phyloP scores from a whole-genome alignment of 2,888 invertebrate genomes.

The Lasioglossum malachurum region DNA sequence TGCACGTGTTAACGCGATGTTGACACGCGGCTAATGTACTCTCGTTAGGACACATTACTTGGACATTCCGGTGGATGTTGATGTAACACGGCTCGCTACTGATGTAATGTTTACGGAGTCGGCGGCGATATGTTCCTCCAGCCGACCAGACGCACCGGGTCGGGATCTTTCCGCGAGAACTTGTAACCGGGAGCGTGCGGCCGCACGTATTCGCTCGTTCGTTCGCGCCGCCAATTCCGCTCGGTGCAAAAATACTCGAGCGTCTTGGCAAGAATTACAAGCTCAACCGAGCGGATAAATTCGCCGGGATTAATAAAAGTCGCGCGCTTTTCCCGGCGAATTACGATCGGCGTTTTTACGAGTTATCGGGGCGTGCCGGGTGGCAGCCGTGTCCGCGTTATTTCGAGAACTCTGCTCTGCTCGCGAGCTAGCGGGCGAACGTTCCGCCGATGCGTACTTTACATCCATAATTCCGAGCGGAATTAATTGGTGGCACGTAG shows the following conservation, averaged over 20 bases:
- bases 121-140: not conserved
- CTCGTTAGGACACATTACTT: conserved; percentile 9
- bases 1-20: not conserved
- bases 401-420: conserved; percentile 45
- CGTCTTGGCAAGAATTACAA: conserved; percentile 43
- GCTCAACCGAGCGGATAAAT: conserved; percentile 49
- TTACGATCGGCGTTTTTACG: conserved; percentile 64
- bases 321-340: conserved; percentile 32
- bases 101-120: conserved; percentile 9
- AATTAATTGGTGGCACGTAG: conserved; percentile 58
- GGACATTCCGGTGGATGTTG: conserved; percentile 8
- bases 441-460: conserved; percentile 54
- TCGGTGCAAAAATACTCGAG: conserved; percentile 45
- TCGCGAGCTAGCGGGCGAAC: not conserved
- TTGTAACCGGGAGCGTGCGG: not conserved
- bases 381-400: conserved; percentile 32
- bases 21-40: conserved; percentile 12
- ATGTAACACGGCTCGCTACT: not conserved
- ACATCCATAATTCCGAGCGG: conserved; percentile 64
- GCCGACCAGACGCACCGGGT: not conserved
- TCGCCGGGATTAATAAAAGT: conserved; percentile 62
- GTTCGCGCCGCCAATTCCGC: not conserved
- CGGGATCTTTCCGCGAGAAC: not conserved
- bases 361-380: conserved; percentile 47
- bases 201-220: not conserved